A percentile compares a stretch with the other conserved stretches of the same genome.
These are phyloP conservation scores for Ophiodon elongatus DNA, from an alignment of 2,113 vertebrate genomes.

Conservation along the genomic window DNA sequence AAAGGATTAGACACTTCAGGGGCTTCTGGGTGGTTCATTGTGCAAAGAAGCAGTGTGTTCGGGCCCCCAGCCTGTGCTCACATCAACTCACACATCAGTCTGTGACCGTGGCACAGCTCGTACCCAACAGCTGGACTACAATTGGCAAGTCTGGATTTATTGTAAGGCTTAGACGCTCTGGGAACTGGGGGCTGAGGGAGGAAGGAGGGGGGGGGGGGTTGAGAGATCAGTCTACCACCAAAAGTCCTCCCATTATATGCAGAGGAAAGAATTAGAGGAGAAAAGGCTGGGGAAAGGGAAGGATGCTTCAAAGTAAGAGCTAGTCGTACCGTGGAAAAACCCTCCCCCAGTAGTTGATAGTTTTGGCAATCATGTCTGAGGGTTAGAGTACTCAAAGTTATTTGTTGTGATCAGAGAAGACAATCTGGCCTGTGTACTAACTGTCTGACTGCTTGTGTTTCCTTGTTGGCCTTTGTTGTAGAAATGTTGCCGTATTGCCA, in stretches of 20 bases:
- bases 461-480: background rate
- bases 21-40: conserved; percentile 52
- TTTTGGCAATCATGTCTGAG: background rate
- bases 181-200: conserved; percentile 12
- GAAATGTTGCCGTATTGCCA: background rate
- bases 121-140: conserved; percentile 47
- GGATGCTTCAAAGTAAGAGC: conserved; percentile 16
- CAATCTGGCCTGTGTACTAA: background rate
- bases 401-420: background rate
- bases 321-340: background rate
- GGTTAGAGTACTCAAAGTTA: background rate
- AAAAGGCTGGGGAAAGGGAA: background rate
- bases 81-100: conserved; percentile 68
- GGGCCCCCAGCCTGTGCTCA: conserved; percentile 49
- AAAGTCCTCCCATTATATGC: background rate
- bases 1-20: conserved; percentile 59
- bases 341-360: background rate
- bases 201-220: too few species aligned
- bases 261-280: background rate
- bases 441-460: background rate
- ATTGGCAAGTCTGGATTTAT: conserved; percentile 46
- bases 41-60: conserved; percentile 26
- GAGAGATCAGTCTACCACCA: background rate
- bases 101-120: conserved; percentile 33
- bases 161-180: conserved; percentile 37